Evolutionary conservation across 2,113 vertebrate species (phyloP).

Genomic region (Rhea americana): DNA sequence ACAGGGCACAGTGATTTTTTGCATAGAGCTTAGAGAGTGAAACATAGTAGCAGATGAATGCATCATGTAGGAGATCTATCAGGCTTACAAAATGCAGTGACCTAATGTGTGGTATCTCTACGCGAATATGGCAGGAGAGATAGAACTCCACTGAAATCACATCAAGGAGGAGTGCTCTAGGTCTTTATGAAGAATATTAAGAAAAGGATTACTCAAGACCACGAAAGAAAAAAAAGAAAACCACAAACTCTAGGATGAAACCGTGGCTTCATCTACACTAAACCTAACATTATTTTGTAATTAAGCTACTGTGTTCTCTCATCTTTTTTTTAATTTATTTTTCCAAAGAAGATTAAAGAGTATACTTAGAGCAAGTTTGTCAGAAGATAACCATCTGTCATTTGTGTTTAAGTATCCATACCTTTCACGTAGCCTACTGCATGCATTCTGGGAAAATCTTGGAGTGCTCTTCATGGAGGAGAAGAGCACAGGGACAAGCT

Average conservation of each 20-base stretch:
- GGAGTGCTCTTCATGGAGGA: not conserved
- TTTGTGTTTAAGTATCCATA: not conserved
- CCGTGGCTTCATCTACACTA: not conserved
- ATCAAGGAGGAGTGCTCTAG: not conserved
- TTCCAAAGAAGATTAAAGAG: not conserved
- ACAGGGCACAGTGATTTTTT: not conserved
- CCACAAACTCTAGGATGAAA: not conserved
- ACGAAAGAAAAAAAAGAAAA: not conserved
- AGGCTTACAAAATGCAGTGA: not conserved
- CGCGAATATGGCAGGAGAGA: not conserved
- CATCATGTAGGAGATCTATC: not conserved
- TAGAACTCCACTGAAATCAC: not conserved
- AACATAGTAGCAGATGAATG: not conserved
- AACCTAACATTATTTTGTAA: conserved; percentile 5
- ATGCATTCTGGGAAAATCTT: not conserved
- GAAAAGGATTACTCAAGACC: not conserved
- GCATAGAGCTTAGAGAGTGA: not conserved
- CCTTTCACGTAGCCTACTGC: not conserved
- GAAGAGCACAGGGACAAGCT: not conserved
- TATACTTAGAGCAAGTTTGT: not conserved
- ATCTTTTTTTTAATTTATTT: not conserved
- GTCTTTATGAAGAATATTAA: not conserved
- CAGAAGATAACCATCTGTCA: not conserved
- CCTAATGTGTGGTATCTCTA: not conserved
- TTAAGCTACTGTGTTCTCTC: not conserved